Percentiles rank a stretch among this genome's conserved stretches.
phyloP scores from a whole-genome alignment of 2,797 vertebrate species.

The Pogoniulus pusillus region DNA sequence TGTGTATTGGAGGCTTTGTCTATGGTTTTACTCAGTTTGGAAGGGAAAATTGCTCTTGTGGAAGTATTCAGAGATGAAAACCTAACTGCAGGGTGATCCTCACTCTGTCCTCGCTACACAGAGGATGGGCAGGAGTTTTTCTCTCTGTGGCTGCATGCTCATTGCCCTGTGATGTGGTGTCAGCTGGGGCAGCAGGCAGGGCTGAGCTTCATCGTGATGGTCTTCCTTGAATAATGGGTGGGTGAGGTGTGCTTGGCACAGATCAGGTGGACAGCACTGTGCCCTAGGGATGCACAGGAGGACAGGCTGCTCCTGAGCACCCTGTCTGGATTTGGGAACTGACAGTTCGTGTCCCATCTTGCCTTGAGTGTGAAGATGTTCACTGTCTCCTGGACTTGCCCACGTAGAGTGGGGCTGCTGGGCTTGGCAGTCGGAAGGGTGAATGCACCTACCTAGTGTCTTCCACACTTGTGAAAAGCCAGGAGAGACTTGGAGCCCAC shows the following conservation, averaged over 20 bases:
- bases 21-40: neutral
- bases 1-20: neutral
- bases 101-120: rapidly evolving
- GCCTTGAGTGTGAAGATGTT: neutral
- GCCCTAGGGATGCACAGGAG: neutral
- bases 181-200: neutral
- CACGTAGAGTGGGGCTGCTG: neutral
- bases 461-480: neutral
- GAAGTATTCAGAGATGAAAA: neutral
- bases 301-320: neutral
- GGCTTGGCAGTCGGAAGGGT: neutral
- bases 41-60: neutral
- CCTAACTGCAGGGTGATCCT: neutral
- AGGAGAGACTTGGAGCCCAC: neutral
- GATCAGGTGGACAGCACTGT: neutral
- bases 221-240: neutral
- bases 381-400: neutral
- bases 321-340: neutral
- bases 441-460: neutral
- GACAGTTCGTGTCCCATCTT: neutral
- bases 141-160: neutral
- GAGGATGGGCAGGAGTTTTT: neutral
- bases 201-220: neutral
- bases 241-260: neutral
- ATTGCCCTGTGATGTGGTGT: neutral